Conservation (phyloP, 1,140 invertebrate genomes). For the Rhyacophila brunnea region DNA sequence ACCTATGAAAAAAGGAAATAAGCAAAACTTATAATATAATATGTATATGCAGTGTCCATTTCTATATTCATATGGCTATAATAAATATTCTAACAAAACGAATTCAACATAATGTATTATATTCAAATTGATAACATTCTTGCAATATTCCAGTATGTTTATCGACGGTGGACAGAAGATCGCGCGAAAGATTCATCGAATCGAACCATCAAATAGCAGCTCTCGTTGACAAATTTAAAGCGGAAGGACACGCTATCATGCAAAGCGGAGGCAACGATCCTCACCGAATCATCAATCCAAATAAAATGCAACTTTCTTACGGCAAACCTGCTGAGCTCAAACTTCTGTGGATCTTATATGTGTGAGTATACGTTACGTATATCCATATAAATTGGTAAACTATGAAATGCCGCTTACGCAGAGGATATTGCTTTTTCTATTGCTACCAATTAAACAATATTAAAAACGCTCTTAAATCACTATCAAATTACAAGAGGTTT, state of each 20-base stretch:
- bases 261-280: constrained; percentile 46
- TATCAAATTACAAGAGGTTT: no score
- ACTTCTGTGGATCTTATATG: constrained; percentile 72
- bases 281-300: constrained; percentile 50
- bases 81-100: no score
- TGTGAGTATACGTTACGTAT: no score
- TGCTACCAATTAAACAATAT: no score
- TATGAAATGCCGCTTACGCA: no score
- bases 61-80: no score
- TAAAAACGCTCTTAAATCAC: no score
- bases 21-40: no score
- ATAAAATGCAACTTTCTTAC: constrained; percentile 69
- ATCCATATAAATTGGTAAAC: no score
- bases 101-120: background rate
- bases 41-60: no score
- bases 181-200: constrained; percentile 84
- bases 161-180: constrained; percentile 86
- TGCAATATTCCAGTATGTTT: constrained; percentile 79
- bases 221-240: constrained; percentile 86
- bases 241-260: constrained; percentile 61
- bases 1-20: no score
- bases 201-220: constrained; percentile 91
- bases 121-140: background rate
- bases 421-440: no score
- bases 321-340: constrained; percentile 70